Evolutionary conservation across 2,797 vertebrate genomes (phyloP), one percentile per base, ranked within the genome.

Genomic region (Cyclopterus lumpus): DNA sequence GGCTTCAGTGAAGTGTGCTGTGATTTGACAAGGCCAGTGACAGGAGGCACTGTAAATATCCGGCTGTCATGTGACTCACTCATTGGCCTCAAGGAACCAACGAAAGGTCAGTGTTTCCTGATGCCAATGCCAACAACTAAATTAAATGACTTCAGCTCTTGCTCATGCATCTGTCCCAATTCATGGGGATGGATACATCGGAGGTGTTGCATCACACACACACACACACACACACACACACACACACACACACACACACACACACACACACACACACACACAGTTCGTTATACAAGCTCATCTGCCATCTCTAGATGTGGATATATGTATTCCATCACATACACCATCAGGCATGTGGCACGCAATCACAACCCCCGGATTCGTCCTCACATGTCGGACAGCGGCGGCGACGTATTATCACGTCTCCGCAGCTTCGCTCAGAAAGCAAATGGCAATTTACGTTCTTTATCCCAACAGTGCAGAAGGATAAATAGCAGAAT

Each of bases 11-110:
- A 88, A 93, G 93, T 91, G 93, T 93, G 90, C 89, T 60, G 75
- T 92, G 92, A 95, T 93, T 89, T 93, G 93, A 94, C 93, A 94
- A 85, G 90, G 89, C 92, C 89, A 89, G 77, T 92, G 94, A 93
- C 71, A 89, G 93, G 93, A 88, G 86, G 89, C 88, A 88, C 93
- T 92, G 93, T 91, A 92, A 93, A 93, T 92, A 93, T 91, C 90
- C 67, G 75, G 79, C 88, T 86, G 90, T 93, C 92, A 92, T 80
- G 91, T 95, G 93, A 95, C 91, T 92, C 93, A 92, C 77, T 82
- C 79, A 49, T 64, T 87, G 80, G 91, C 94, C 92, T 72, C 54
- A 15, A 94, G 93, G 91, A 93, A 86, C 40, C 80, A 85, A 84
- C 72, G 44, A 94, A 94, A 94, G 93, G 94, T 95, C 93, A 94